Evolutionary conservation across 1,140 invertebrate genomes (phyloP).

Genomic region (Papilio helenus): DNA sequence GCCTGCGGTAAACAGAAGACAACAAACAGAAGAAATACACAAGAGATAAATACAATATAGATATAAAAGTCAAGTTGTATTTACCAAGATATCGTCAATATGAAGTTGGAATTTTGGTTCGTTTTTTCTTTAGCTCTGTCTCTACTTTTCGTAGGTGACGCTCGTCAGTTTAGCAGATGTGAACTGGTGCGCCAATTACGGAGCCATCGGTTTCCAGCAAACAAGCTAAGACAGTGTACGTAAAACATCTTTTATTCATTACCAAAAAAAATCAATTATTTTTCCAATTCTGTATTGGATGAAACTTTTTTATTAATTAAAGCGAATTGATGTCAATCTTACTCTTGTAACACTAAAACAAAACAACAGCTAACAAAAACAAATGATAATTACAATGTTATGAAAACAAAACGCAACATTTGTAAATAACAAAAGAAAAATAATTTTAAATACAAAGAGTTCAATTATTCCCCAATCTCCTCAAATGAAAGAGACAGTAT

Average conservation of each 20-base stretch:
- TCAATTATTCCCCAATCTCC: not conserved
- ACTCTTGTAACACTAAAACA: no score
- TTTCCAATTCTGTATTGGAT: no score
- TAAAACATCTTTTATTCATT: not conserved
- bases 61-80: not conserved
- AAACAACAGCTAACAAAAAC: no score
- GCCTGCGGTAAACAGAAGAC: not conserved
- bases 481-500: not conserved
- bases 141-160: not conserved
- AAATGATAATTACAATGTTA: no score
- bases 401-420: no score
- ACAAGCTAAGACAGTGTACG: slow-evolving; percentile 61
- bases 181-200: slow-evolving; percentile 54
- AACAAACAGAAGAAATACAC: not conserved
- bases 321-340: no score
- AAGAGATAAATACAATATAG: not conserved
- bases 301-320: no score
- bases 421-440: no score
- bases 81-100: not conserved
- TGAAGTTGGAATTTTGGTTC: not conserved
- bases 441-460: not conserved
- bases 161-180: slow-evolving; percentile 43
- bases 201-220: slow-evolving; percentile 59
- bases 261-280: no score
- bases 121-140: not conserved